Base-by-base conservation (phyloP, 2,113 vertebrate species). In the Mirounga angustirostris region DNA sequence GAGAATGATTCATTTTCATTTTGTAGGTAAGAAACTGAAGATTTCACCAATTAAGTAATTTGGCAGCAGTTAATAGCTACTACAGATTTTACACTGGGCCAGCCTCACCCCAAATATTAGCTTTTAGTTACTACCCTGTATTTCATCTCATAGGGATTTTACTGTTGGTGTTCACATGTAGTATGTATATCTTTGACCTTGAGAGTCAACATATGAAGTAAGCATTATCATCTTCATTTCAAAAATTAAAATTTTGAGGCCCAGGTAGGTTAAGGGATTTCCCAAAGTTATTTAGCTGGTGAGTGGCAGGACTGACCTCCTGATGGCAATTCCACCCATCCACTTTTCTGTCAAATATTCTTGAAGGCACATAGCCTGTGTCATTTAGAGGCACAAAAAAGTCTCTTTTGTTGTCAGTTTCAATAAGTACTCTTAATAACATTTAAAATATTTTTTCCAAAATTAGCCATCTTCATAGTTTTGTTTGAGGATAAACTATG, bases 201-300 rank as follows among this genome's bases (percentile, higher is more conserved):
- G 91, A 92, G 50, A 58, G 40, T 90, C 59, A 90, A 46, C 7
- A 63, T 43, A 22, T 52, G 11, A 91, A 83, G 40, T 21, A 56
- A 10, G 63, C 22, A 54, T 50, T 40, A 54, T 69, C 83, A 94
- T 67, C 59, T 21, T 30, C 43, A 33, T 71, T 59, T 50, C 24
- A 50, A 18, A 93, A 63, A 93, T 58, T 87, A 95, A 93, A 93
- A 94, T 63, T 74, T 5, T 83, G 58, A 95, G 40, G 7, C 4
- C 10, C 30, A 92, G 5, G 2, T 28, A 46, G 4, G 0, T 89
- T 56, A 30, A 69, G 3, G 9, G 63, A 65, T 81, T 89, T 15
- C 46, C 40, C 61, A 61, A 36, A 93, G 9, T 88, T 58, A 58
- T 26, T 92, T 58, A 63, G n/a, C n/a, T 54, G 14, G 5, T 52